Percentiles rank a stretch among this genome's conserved stretches.
These are phyloP conservation scores for Canis aureus DNA, from an alignment of 2,113 vertebrate species.

Conservation along the genomic window DNA sequence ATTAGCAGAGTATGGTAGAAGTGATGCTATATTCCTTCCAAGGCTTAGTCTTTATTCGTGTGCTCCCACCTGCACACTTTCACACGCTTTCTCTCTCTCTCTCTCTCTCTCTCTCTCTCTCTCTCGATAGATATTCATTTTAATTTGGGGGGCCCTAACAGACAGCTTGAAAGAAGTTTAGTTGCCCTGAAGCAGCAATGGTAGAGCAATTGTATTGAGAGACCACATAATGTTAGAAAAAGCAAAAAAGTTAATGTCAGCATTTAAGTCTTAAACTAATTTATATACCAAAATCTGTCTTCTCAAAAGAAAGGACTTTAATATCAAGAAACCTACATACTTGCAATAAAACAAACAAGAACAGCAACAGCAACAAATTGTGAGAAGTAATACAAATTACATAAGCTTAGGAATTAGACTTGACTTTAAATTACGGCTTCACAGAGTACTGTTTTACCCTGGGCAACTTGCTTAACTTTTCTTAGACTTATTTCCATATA, in stretches of 20 bases:
- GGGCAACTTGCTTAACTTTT: not conserved
- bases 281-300: not conserved
- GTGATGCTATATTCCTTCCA: not conserved
- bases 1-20: not conserved
- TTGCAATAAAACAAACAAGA: not conserved
- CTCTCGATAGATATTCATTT: not conserved
- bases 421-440: conserved; percentile 13
- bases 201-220: not conserved
- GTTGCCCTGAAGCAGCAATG: not conserved
- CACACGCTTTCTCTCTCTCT: not conserved
- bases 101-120: not conserved
- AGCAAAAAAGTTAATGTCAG: not conserved
- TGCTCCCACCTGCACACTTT: not conserved
- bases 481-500: not conserved
- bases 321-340: not conserved
- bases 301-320: not conserved
- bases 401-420: not conserved
- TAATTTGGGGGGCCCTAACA: not conserved
- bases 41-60: not conserved
- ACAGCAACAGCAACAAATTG: not conserved
- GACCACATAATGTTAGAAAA: not conserved
- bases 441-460: not conserved
- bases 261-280: not conserved
- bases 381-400: not conserved
- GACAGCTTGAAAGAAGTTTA: not conserved